Evolutionary conservation across 2,888 invertebrate species (phyloP).

Genomic region (Euclidia mi): DNA sequence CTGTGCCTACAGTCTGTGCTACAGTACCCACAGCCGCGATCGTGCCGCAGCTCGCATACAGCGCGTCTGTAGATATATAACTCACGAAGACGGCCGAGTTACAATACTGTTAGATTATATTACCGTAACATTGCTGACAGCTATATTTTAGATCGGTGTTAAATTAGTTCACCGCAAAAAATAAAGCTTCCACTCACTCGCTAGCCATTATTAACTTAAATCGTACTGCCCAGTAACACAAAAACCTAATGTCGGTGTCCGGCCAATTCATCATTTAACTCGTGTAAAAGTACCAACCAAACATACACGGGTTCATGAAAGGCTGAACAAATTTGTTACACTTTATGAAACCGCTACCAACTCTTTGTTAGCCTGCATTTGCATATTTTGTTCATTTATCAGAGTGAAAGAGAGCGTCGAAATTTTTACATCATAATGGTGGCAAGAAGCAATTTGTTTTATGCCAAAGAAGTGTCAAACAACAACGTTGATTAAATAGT

Average conservation of each 20-base stretch:
- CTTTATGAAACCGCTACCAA: neutral
- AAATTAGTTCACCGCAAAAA: too few relatives aligned
- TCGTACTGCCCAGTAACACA: neutral
- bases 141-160: too few relatives aligned
- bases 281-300: neutral
- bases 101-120: too few relatives aligned
- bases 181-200: too few relatives aligned
- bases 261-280: neutral
- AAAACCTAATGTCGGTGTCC: neutral
- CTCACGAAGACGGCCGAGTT: too few relatives aligned
- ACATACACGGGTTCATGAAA: neutral
- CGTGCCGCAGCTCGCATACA: too few relatives aligned
- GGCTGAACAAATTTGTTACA: neutral
- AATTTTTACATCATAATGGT: neutral
- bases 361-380: neutral
- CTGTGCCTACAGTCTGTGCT: too few relatives aligned
- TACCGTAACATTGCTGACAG: too few relatives aligned
- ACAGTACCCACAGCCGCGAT: too few relatives aligned
- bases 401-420: neutral
- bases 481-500: neutral
- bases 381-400: conserved; percentile 6
- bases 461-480: conserved; percentile 1
- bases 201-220: too few relatives aligned
- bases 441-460: conserved; percentile 1
- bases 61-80: too few relatives aligned